phyloP scores from a whole-genome alignment of 2,888 invertebrate species.

The Cinara cedri region DNA sequence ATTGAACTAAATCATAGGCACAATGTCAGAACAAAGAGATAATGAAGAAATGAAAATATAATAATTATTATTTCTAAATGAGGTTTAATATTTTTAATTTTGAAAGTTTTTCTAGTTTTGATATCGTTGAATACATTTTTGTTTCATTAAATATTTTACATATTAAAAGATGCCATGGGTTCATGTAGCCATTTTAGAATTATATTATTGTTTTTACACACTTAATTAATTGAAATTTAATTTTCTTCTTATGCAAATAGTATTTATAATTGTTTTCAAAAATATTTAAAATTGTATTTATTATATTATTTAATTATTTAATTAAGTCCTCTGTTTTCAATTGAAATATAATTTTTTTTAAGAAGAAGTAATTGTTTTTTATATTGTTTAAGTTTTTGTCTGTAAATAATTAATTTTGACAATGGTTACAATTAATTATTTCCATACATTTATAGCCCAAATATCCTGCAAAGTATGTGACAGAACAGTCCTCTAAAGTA shows the following conservation, averaged over 20 bases:
- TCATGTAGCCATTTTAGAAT: neutral
- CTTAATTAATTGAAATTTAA: neutral
- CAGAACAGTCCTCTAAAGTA: neutral
- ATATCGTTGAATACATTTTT: slow-evolving; percentile 10
- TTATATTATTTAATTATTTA: slow-evolving; percentile 13
- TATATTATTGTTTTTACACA: neutral
- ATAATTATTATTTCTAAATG: neutral
- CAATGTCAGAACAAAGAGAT: no score
- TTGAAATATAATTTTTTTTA: neutral
- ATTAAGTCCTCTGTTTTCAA: neutral
- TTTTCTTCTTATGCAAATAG: neutral
- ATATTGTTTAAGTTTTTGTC: neutral
- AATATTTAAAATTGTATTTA: slow-evolving; percentile 4
- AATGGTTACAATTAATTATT: neutral
- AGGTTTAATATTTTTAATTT: slow-evolving; percentile 23
- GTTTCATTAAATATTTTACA: slow-evolving; percentile 17
- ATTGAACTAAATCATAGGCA: no score
- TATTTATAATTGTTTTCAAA: slow-evolving; percentile 21
- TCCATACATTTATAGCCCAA: no score
- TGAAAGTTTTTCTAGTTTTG: neutral
- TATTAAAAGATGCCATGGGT: neutral
- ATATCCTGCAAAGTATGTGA: neutral
- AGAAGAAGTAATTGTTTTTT: slow-evolving; percentile 16
- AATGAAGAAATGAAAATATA: no score
- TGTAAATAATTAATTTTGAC: neutral